A percentile compares a stretch with the other conserved stretches of the same genome.
Conservation (phyloP, 2,888 invertebrate species). For the Eristalis pertinax region DNA sequence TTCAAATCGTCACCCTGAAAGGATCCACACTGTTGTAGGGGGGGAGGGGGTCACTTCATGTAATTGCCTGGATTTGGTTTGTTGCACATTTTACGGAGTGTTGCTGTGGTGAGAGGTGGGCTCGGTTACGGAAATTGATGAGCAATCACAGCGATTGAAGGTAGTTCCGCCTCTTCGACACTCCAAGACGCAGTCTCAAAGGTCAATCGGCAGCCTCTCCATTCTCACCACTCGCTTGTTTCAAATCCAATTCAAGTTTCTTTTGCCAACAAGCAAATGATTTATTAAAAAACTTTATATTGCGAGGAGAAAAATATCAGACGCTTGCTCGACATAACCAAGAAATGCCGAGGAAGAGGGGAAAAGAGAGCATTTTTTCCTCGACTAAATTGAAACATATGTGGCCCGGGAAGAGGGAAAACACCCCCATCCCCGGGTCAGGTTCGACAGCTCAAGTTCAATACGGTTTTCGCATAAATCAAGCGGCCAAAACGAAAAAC, state of each 20-base stretch:
- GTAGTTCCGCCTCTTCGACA: background rate
- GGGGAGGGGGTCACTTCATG: background rate
- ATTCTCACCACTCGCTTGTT: background rate
- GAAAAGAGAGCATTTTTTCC: background rate
- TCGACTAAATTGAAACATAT: background rate
- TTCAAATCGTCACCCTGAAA: background rate
- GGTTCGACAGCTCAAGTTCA: slow-evolving; percentile 32
- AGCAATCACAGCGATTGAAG: background rate
- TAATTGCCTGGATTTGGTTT: background rate
- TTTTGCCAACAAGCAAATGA: background rate
- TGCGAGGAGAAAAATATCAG: background rate
- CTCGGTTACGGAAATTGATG: background rate
- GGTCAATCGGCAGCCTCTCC: background rate
- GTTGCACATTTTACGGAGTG: background rate
- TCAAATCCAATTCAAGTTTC: slow-evolving; percentile 1
- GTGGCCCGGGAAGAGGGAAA: background rate
- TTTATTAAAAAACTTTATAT: slow-evolving; percentile 1
- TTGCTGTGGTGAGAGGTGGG: background rate
- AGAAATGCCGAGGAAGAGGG: background rate
- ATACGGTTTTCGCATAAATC: slow-evolving; percentile 14
- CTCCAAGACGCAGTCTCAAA: background rate
- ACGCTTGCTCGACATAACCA: too few relatives aligned
- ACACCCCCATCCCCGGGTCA: background rate
- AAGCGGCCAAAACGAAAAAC: slow-evolving; percentile 8
- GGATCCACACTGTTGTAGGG: background rate